Evolutionary conservation across 2,113 vertebrate genomes (phyloP), one percentile per base, ranked within the genome.

Genomic region (Nothocercus nigrocapillus): DNA sequence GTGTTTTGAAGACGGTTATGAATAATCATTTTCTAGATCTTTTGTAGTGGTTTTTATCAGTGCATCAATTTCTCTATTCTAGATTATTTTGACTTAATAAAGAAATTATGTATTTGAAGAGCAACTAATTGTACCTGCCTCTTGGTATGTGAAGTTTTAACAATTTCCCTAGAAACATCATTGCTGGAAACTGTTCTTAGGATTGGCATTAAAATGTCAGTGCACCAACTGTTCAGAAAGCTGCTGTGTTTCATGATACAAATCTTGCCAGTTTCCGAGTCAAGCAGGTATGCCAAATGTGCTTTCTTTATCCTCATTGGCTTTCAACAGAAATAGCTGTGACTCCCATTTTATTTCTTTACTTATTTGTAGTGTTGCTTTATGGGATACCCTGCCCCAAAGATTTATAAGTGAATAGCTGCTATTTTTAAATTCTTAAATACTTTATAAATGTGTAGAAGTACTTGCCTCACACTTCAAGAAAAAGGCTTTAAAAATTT

Each of bases 211-310:
- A 86, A 93, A 95, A 95, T 78, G 53, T 90, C 72, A 62, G 24
- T 30, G 28, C 56, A 88, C 82, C 89, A 93, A 95, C 88, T 93
- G 88, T 92, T 96, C 80, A 45, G 77, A 93, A 93, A 95, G 76
- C 82, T 95, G 76, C 64, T 74, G 73, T 83, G 17, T 81, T 92
- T 90, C 11, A 7, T 45, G 20, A 76, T 78, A 51, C 61, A 72
- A 88, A 85, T 51, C 62, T 86, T 96, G 56, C 66, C 2, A 44
- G 54, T 64, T 88, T 93, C 72, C 47, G 93, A 88, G 76, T 75
- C 44, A 88, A 78, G 36, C 45, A 67, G 76, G n/a, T 24, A 45
- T 91, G 82, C 82, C 85, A 94, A 75, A 84, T 90, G 75, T 49
- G 61, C 64, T 93, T 64, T 85, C 85, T 95, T 88, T 1, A 2